Percentiles rank a stretch among this genome's conserved stretches.
Conservation (phyloP, 1,140 invertebrate species). For the Dinoponera quadriceps region DNA sequence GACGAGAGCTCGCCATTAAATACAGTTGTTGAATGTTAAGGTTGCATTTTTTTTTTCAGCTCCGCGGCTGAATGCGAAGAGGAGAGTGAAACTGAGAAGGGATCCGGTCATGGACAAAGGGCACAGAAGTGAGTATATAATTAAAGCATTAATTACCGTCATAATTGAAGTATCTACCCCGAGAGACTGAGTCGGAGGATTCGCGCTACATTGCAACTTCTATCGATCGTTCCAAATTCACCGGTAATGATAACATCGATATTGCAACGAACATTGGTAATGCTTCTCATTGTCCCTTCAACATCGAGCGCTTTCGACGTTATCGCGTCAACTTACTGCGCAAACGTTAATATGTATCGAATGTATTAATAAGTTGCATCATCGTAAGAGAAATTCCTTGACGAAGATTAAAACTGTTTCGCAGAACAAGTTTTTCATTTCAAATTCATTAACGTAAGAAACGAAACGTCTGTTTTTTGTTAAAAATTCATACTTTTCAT, state of each 20-base stretch:
- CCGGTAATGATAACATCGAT: neutral
- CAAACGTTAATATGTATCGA: too few species aligned
- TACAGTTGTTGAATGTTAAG: neutral
- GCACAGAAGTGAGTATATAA: slow-evolving; percentile 91
- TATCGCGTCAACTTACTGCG: neutral
- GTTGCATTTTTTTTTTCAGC: slow-evolving; percentile 83
- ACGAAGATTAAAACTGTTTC: too few species aligned
- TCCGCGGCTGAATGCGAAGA: slow-evolving; percentile 88
- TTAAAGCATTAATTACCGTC: slow-evolving; percentile 27
- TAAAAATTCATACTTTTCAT: too few species aligned
- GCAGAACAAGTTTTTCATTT: too few species aligned
- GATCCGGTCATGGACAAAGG: slow-evolving; percentile 93
- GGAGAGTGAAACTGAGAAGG: slow-evolving; percentile 90
- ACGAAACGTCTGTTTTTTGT: too few species aligned
- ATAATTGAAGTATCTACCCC: slow-evolving; percentile 21
- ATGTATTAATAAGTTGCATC: too few species aligned
- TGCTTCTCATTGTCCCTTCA: neutral
- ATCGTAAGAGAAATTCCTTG: too few species aligned
- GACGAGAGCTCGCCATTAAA: neutral
- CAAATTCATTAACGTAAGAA: too few species aligned
- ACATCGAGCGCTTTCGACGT: slow-evolving; percentile 13
- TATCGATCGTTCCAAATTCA: slow-evolving; percentile 1
- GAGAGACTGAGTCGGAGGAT: slow-evolving; percentile 2
- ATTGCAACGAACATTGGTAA: neutral
- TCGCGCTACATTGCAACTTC: slow-evolving; percentile 11